Evolutionary conservation across 2,888 invertebrate species (phyloP), one percentile per base, ranked within the genome.

Genomic region (Melikaiella ostensackeni): DNA sequence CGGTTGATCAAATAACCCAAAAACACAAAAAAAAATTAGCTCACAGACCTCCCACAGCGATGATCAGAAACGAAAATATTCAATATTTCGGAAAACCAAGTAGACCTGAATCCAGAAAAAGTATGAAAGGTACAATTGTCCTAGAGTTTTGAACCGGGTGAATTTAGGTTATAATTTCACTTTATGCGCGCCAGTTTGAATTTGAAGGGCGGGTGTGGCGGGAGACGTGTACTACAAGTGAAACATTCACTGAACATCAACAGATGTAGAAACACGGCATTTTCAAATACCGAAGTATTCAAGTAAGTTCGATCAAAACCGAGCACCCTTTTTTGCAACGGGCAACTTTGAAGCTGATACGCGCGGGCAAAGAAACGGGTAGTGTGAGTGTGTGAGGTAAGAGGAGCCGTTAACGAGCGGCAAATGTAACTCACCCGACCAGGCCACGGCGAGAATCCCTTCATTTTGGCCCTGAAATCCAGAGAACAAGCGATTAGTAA

Each of bases 361-460:
- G 50, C 50, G 21, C 74, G 79, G 82, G 77, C 5, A 35, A 8
- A 38, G 70, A 38, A 35, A 38, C 24, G 33, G 50, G 61, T 73
- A 75, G 50, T 63, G 42, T 64, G 73, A 64, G 78, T 76, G 74
- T 75, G 50, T 38, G 46, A 55, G 33, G 30, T 75, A 63, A 75
- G 64, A 59, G 38, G 59, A 76, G 70, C 76, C 76, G 76, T 76
- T 76, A 76, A 76, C 70, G 57, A 70, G 66, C 66, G 66, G 66
- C 66, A 66, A 66, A 42, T 57, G 73, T 30, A 66, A 95, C 97
- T 96, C 95, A 98, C 98, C 95, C 97, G 96, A 92, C 97, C 98
- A 82, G 98, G 98, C 98, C 98, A 98, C 83, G 98, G 97, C 85
- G 97, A 96, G 93, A 97, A 98, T 86, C 98, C 97, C 94, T 98